Base-by-base conservation (phyloP, 2,888 invertebrate genomes). In the Tiliacea aurago region DNA sequence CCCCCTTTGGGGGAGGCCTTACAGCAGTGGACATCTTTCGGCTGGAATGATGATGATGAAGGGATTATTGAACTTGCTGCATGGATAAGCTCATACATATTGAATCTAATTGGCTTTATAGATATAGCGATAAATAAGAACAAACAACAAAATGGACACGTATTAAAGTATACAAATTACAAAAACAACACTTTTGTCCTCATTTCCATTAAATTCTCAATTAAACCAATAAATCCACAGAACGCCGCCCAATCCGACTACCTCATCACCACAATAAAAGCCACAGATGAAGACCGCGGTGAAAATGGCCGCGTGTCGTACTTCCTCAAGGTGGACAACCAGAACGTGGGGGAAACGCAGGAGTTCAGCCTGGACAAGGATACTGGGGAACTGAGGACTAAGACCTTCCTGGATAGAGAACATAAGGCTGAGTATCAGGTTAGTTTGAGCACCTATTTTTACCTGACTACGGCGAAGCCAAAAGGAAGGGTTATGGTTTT, bases 271-370 rank as follows among this genome's bases (percentile, higher is more conserved):
- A 98, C 98, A 1, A 98, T 99, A 0, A 97, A 97, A 90, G 99
- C 99, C 0, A 96, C 97, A 0, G 99, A 99, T 90, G 97, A 97
- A 83, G 99, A 99, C 90, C 96, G 97, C 0, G 98, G 98, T 1
- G 98, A 98, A 83, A 99, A 98, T 92, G 99, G 99, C 1, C 96
- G 97, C 69, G 97, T 99, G 0, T 98, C 98, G 2, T 99, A 99
- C 94, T 98, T 98, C 91, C 95, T 98, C 76, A 98, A 98, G 94
- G 97, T 98, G 56, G 97, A 97, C 83, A 98, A 98, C 88, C 96
- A 97, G 85, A 98, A 98, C 86, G 97, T 98, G 0, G 98, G 98
- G 79, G 98, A 98, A 91, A 99, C 99, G 0, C 97, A 97, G 15
- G 98, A 99, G 91, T 99, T 99, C 92, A 97, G 96, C 45, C 98